Evolutionary conservation across 2,888 invertebrate species (phyloP), one percentile per base, ranked within the genome.

Genomic region (Plebejus argus): DNA sequence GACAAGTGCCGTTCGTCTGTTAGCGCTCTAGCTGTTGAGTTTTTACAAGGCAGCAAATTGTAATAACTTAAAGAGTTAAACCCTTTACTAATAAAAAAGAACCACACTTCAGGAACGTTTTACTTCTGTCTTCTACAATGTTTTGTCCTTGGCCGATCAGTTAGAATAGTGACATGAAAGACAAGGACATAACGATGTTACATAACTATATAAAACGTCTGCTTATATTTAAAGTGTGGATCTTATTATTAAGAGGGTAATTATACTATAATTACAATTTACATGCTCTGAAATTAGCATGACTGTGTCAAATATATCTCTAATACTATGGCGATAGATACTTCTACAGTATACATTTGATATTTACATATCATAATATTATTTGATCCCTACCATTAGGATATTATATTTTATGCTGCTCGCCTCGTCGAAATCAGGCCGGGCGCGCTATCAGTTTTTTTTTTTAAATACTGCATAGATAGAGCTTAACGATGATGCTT

Each of bases 361-460:
- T 66, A 28, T 28, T 28, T 58, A 20, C n/a, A 66, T 66, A 28
- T 28, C 0, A 33, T 33, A 6, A 4, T 33, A 28, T 28, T 66
- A 28, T 28, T 66, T 33, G 66, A 66, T 66, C 28, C 66, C 66
- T 66, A 66, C 66, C 18, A 66, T 15, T 18, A 66, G 15, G 66
- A 66, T 10, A 66, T 66, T 66, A 53, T 49, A 4, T 1, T 53
- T 45, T 53, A 49, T 15, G 4, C 49, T 49, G 49, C 53, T 3
- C 18, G 18, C 5, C 53, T 45, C 45, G 10, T 45, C 45, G 45
- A 45, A 45, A 45, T 45, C 45, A 12, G 45, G 45, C 2, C 39
- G 39, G 39, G 10, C 2, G 8, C 49, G 15, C 53, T 53, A 1
- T 53, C 53, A 53, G 53, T 53, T 18, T 53, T 18, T 18, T 53